Evolutionary conservation across 2,888 invertebrate genomes (phyloP).

Genomic region (Nipponacmea schrenckii): DNA sequence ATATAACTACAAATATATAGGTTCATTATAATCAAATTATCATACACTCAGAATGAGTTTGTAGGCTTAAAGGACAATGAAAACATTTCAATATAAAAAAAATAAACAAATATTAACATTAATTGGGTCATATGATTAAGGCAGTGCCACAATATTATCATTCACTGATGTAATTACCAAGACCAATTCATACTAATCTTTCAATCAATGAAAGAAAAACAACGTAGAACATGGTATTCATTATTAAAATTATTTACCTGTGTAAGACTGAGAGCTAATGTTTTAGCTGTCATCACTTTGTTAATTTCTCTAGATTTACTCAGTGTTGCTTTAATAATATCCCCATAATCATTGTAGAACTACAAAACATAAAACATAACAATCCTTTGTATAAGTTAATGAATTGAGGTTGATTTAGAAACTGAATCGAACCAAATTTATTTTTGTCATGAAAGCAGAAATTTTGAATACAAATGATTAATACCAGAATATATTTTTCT

Average conservation of each 20-base stretch:
- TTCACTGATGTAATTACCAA: not conserved
- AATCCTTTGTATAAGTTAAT: not conserved
- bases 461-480: too few species aligned
- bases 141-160: not conserved
- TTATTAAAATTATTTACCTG: slow-evolving; percentile 39
- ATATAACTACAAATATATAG: slow-evolving; percentile 76
- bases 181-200: too few species aligned
- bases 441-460: too few species aligned
- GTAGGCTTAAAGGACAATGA: too few species aligned
- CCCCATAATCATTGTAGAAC: slow-evolving; percentile 98
- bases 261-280: slow-evolving; percentile 91
- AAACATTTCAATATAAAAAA: too few species aligned
- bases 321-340: slow-evolving; percentile 96
- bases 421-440: too few species aligned
- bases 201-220: too few species aligned
- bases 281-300: slow-evolving; percentile 93
- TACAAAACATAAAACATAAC: slow-evolving; percentile 70
- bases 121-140: not conserved
- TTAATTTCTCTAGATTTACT: slow-evolving; percentile 97
- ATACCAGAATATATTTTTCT: too few species aligned
- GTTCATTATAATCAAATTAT: not conserved
- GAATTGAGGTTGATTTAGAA: too few species aligned
- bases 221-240: too few species aligned
- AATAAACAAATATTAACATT: too few species aligned
- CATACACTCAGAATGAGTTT: not conserved